phyloP scores from a whole-genome alignment of 2,797 vertebrate genomes.

The Microtus obscurus region DNA sequence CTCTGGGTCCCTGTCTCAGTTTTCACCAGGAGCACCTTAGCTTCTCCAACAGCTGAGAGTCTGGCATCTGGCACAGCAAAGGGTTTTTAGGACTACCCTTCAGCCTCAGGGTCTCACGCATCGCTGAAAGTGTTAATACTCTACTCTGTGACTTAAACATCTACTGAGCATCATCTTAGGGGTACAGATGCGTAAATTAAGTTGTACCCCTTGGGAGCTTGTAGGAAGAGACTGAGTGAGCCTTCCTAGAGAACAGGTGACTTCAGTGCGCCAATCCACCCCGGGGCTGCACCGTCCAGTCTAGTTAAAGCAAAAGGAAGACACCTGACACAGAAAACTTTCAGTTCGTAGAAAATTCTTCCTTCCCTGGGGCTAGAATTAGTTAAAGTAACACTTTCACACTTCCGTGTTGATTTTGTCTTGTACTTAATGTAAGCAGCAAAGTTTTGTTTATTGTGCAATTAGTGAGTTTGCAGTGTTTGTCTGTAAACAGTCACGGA shows the following conservation, averaged over 20 bases:
- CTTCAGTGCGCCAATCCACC: too few relatives aligned
- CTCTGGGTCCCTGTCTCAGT: background rate
- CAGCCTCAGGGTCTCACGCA: too few relatives aligned
- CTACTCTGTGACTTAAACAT: background rate
- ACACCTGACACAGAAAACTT: background rate
- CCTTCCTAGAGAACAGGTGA: background rate
- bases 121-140: background rate
- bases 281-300: background rate
- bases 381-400: background rate
- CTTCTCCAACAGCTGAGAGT: background rate
- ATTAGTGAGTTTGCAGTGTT: slow-evolving; percentile 22
- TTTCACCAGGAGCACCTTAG: background rate
- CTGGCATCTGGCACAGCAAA: background rate
- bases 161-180: background rate
- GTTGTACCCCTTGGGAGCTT: background rate
- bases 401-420: background rate
- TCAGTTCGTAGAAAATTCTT: background rate
- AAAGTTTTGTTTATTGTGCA: slow-evolving; percentile 18
- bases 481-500: slow-evolving; percentile 12
- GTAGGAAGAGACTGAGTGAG: background rate
- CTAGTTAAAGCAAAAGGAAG: background rate
- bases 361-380: background rate
- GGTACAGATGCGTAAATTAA: background rate
- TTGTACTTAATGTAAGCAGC: slow-evolving; percentile 14
- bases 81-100: too few relatives aligned